Evolutionary conservation across 2,797 vertebrate genomes (phyloP).

Genomic region (Ceyx erithaca): DNA sequence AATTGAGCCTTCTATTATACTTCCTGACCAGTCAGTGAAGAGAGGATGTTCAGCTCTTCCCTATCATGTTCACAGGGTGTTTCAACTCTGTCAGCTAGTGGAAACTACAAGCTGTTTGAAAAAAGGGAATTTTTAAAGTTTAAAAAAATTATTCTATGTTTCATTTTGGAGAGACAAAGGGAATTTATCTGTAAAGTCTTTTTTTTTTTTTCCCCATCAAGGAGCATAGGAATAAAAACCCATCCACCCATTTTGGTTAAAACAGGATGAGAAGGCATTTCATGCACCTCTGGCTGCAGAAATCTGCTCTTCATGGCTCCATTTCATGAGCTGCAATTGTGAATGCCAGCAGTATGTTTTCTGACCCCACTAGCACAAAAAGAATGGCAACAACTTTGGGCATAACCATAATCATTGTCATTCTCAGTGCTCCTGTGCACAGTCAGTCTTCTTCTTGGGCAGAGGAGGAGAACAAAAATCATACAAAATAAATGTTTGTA

Average conservation of each 20-base stretch:
- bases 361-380: neutral
- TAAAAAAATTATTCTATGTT: neutral
- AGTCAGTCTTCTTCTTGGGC: neutral
- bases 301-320: neutral
- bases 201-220: neutral
- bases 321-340: neutral
- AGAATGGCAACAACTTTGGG: neutral
- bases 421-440: neutral
- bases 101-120: neutral
- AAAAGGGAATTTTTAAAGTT: neutral
- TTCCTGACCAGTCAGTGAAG: slow-evolving; percentile 5
- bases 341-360: neutral
- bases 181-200: neutral
- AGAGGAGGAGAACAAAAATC: neutral
- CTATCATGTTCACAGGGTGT: neutral
- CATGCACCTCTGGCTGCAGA: accelerated
- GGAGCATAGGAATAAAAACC: neutral
- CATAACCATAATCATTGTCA: neutral
- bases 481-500: neutral
- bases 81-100: neutral
- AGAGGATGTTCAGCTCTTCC: neutral
- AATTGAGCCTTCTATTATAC: slow-evolving; percentile 34
- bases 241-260: neutral
- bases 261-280: neutral
- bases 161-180: neutral